Evolutionary conservation across 2,888 invertebrate genomes (phyloP), one percentile per base, ranked within the genome.

Genomic region (Chymomyza caudatula): DNA sequence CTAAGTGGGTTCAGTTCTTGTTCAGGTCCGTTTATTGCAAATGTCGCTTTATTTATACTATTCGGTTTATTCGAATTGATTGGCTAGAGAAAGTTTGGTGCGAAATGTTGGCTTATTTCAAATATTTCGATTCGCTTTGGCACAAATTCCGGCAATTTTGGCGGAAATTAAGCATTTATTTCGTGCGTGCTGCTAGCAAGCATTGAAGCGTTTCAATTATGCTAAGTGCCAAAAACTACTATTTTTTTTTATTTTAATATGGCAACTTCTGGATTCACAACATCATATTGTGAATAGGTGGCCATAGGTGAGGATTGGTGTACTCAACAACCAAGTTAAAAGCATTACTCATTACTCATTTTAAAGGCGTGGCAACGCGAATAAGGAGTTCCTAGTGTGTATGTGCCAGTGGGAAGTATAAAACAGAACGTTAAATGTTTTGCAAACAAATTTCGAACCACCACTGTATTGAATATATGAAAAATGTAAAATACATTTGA

Each of bases 131-230:
- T 11, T 37, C 8, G 56, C 22, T 59, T 52, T 53, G 15, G 59
- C 56, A 65, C 62, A 20, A 51, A 20, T 69, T 74, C 64, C 49
- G 65, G 59, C 71, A 51, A 20, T 69, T 74, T 65, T 47, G 65
- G 59, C 71, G 80, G 84, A 84, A 81, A 81, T 80, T 80, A 82
- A 70, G 83, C 72, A 84, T 84, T 71, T 76, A 81, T 81, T 81
- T 84, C 81, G 15, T 23, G 3, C 59, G 43, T 47, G 47, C 1
- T 17, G 47, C 51, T 2, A 37, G 29, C 11, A 11, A 37, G 11
- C 29, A 4, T 37, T 37, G 29, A 11, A 37, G 29, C 29, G 8
- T 11, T 37, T 37, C 29, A 37, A 37, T 37, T 37, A 37, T 37
- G 29, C 19, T n/a, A 29, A 23, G 52, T 60, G 65, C 37, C 53